Evolutionary conservation across 2,888 invertebrate species (phyloP).

Genomic region (Harpalus rufipes): DNA sequence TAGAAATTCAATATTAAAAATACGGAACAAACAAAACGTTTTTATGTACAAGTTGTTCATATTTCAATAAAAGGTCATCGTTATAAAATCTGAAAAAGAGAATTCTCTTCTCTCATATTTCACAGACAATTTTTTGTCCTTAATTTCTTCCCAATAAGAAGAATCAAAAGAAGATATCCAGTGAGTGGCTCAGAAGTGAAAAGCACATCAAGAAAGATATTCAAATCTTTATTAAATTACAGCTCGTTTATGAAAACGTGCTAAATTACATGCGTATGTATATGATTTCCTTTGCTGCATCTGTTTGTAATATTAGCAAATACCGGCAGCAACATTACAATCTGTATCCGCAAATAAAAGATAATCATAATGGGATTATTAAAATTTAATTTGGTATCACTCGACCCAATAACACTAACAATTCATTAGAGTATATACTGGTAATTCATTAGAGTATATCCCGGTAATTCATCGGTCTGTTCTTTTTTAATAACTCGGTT

Average conservation of each 20-base stretch:
- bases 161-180: neutral
- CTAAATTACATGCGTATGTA: conserved; percentile 1
- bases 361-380: neutral
- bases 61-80: too few species aligned
- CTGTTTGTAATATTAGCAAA: conserved; percentile 14
- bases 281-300: conserved; percentile 28
- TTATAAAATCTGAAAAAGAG: neutral
- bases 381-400: neutral
- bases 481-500: too few species aligned
- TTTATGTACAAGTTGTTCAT: too few species aligned
- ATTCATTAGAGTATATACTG: too few species aligned
- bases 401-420: neutral
- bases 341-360: neutral
- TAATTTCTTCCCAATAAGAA: neutral
- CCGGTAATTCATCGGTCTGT: too few species aligned
- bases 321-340: conserved; percentile 3
- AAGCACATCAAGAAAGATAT: neutral
- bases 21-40: too few species aligned
- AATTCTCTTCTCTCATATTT: neutral
- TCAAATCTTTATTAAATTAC: conserved; percentile 28
- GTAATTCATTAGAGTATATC: too few species aligned
- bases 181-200: conserved; percentile 9
- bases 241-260: conserved; percentile 2
- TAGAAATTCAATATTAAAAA: too few species aligned
- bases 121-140: conserved; percentile 2